Conservation (phyloP, 2,113 vertebrate species). For the Lontra canadensis region DNA sequence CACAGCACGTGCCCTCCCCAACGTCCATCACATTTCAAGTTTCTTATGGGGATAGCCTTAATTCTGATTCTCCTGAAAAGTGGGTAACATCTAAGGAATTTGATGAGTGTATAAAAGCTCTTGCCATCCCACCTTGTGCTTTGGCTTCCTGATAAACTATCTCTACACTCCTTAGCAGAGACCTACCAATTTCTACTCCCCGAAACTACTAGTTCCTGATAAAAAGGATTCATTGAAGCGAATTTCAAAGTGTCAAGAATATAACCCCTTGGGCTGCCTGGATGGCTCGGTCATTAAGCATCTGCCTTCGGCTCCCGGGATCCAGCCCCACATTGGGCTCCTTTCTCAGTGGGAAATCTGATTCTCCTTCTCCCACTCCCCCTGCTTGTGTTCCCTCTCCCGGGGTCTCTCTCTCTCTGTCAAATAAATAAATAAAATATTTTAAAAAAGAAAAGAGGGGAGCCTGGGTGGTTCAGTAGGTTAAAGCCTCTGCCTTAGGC, state of each 20-base stretch:
- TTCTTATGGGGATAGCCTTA: background rate
- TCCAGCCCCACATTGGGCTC: fast-evolving
- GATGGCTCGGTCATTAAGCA: too few relatives aligned
- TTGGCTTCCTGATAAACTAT: background rate
- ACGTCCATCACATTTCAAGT: background rate
- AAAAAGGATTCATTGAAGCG: background rate
- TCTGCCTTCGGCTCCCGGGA: too few relatives aligned
- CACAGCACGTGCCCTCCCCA: too few relatives aligned
- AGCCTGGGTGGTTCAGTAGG: too few relatives aligned
- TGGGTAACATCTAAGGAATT: background rate
- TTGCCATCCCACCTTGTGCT: background rate
- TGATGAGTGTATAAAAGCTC: background rate
- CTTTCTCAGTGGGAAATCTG: too few relatives aligned
- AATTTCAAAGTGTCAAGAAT: background rate
- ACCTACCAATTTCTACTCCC: background rate
- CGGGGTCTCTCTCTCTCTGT: too few relatives aligned
- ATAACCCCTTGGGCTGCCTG: background rate
- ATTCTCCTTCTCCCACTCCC: too few relatives aligned
- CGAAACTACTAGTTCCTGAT: background rate
- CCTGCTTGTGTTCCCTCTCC: too few relatives aligned
- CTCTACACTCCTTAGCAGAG: background rate
- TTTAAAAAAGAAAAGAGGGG: too few relatives aligned
- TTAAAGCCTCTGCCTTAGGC: too few relatives aligned
- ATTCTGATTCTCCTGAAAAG: background rate
- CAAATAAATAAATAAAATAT: too few relatives aligned